A percentile compares a stretch with the other conserved stretches of the same genome.
Evolutionary conservation across 2,797 vertebrate genomes (phyloP).

Genomic region (Novumbra hubbsi): DNA sequence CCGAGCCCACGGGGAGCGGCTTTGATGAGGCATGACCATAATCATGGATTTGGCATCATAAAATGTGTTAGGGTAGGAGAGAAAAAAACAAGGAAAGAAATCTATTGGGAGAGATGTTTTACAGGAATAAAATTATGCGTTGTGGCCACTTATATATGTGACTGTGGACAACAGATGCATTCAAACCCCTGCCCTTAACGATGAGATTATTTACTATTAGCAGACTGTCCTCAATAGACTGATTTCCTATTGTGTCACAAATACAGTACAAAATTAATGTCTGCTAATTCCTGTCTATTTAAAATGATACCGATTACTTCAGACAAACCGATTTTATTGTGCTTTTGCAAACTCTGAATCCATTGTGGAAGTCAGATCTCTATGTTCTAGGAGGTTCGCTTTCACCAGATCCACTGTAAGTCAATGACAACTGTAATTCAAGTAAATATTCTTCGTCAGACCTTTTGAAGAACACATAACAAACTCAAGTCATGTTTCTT

Average conservation of each 20-base stretch:
- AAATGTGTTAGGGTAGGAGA: no score
- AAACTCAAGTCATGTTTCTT: not conserved
- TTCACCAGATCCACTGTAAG: not conserved
- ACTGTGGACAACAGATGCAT: not conserved
- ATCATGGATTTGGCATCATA: no score
- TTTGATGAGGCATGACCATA: no score
- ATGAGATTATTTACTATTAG: not conserved
- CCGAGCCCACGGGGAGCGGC: no score
- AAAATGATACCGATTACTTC: not conserved
- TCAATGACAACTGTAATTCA: not conserved
- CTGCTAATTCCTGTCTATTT: not conserved
- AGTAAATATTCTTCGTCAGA: not conserved
- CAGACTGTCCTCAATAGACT: no score
- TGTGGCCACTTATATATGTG: no score
- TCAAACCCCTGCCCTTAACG: not conserved
- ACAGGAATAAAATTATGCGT: no score
- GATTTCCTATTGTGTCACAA: not conserved
- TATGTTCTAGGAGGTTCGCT: not conserved
- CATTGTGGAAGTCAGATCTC: not conserved
- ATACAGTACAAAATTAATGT: not conserved
- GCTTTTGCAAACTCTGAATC: not conserved
- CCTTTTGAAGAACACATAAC: not conserved
- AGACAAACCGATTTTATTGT: not conserved
- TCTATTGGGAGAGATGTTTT: no score
- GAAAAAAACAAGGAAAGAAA: no score